Evolutionary conservation across 30 jellyfish, hydroid and myxozoan species (phyloP).

Genomic region (Pseudorhiza aurosa): DNA sequence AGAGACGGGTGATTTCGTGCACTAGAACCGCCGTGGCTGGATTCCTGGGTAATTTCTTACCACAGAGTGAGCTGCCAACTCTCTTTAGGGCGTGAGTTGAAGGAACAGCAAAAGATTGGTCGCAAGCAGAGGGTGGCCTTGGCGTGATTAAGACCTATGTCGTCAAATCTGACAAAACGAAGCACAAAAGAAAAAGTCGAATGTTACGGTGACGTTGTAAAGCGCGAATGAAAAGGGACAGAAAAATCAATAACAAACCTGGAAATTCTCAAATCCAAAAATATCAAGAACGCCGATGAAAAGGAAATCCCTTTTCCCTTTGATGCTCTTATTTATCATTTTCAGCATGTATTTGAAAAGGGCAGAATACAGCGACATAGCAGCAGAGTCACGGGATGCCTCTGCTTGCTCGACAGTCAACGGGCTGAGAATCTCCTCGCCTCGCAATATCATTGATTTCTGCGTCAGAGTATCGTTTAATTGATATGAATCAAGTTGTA

Average conservation of each 20-base stretch:
- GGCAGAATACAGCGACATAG: conserved; percentile 93
- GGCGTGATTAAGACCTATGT: too few relatives aligned
- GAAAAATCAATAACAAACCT: conserved; percentile 73
- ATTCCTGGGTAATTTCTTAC: too few relatives aligned
- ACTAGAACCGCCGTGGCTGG: too few relatives aligned
- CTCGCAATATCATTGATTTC: conserved; percentile 90
- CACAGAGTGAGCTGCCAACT: too few relatives aligned
- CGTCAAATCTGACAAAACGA: too few relatives aligned
- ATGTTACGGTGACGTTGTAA: too few relatives aligned
- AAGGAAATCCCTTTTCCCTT: conserved; percentile 64
- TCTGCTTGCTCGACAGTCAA: conserved; percentile 95
- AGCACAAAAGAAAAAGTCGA: too few relatives aligned
- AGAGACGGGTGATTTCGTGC: too few relatives aligned
- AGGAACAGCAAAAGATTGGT: too few relatives aligned
- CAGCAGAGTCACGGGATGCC: conserved; percentile 89
- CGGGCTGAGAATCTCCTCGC: conserved; percentile 94
- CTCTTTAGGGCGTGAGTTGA: too few relatives aligned
- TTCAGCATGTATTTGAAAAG: conserved; percentile 83
- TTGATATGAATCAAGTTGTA: conserved; percentile 82
- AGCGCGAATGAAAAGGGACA: neutral
- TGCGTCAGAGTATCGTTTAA: conserved; percentile 89
- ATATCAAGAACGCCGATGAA: conserved; percentile 90
- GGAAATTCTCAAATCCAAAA: conserved; percentile 94
- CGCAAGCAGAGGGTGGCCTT: too few relatives aligned
- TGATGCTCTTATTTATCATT: conserved; percentile 71